Base-by-base conservation (phyloP, 2,888 invertebrate species). In the Dryococelus australis region DNA sequence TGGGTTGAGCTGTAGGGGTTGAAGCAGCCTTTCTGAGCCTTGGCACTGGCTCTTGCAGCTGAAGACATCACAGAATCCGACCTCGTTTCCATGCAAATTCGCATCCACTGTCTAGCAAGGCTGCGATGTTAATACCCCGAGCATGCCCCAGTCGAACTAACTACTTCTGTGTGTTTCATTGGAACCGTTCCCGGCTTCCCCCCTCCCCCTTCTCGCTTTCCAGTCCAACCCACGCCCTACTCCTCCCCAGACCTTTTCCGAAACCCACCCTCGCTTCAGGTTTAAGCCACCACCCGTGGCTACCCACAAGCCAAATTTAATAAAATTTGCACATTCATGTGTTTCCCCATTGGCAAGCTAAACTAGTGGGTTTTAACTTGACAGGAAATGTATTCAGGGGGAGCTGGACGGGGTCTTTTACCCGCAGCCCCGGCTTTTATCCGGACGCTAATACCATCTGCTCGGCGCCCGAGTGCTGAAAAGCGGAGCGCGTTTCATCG, bases 41-140 rank as follows among this genome's bases (percentile, higher is more conserved):
- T 6, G 65, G 65, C 86, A 24, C n/a, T 86, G n/a, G 24, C 65
- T 10, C 20, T 20, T 24, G 65, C 65, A 65, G 65, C n/a, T 65
- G 24, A 65, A 65, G 24, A 65, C 65, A 65, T 65, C 65, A 65
- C 65, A 24, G 84, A 85, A 27, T 87, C 79, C 88, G 85, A 89
- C 89, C 88, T 89, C 88, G 89, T 88, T 88, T 89, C 89, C 88
- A 89, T 89, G 89, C 86, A 89, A 89, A 89, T 89, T 83, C 43
- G 83, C 43, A 65, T 65, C 65, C 86, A n/a, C 65, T 43, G 26
- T 43, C 65, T 65, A 12, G 85, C 51, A 26, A 27, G 85, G 83
- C 43, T 20, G 85, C 51, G 20, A 53, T 20, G n/a, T 27, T 51
- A 43, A 28, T 47, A 51, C 47, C 27, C 51, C 51, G 24, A 43